Percentiles rank a stretch among this genome's conserved stretches.
Conservation (phyloP, 2,888 invertebrate species). For the Lamellibrachia columna region DNA sequence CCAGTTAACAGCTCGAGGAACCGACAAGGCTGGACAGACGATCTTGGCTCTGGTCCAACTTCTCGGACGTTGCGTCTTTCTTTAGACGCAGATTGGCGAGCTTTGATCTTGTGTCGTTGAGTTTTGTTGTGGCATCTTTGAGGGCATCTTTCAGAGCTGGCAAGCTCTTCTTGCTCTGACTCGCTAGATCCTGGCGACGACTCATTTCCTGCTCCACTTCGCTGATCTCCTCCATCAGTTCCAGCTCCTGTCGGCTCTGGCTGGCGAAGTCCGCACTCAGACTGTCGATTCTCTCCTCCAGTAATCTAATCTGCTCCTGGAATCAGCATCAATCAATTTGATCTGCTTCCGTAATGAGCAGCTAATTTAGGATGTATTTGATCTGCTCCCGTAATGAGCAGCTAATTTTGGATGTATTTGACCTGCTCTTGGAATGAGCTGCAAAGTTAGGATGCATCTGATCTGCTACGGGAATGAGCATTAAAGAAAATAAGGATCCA, state of each 20-base stretch:
- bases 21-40: neutral
- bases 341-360: neutral
- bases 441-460: no score
- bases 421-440: no score
- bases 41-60: conserved; percentile 23
- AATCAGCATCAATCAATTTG: neutral
- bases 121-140: conserved; percentile 24
- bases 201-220: conserved; percentile 47
- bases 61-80: conserved; percentile 26
- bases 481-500: no score
- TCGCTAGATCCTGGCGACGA: conserved; percentile 42
- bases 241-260: conserved; percentile 47
- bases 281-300: conserved; percentile 52
- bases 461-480: no score
- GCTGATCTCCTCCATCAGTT: conserved; percentile 45
- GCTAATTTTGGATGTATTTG: no score
- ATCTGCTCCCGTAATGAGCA: no score
- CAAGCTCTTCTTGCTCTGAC: neutral
- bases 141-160: neutral
- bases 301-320: conserved; percentile 36
- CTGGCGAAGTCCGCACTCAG: conserved; percentile 53
- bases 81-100: conserved; percentile 25
- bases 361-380: no score
- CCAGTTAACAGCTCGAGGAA: neutral
- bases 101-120: conserved; percentile 21